These are phyloP conservation scores for Periplaneta americana DNA, from an alignment of 1,140 invertebrate genomes.

Conservation along the genomic window DNA sequence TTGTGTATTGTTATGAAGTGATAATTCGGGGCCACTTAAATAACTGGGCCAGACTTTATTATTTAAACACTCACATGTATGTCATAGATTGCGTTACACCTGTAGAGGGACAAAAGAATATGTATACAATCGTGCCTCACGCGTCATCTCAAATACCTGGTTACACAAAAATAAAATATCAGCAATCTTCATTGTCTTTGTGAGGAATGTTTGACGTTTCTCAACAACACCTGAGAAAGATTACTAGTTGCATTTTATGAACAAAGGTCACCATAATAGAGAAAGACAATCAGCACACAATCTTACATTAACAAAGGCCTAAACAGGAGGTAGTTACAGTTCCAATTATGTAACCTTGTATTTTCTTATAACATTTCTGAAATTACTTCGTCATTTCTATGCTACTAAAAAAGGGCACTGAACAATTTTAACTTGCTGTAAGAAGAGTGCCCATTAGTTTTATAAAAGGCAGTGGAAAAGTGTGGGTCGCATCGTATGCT, in stretches of 20 bases:
- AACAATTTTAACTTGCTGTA: too few relatives aligned
- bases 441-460: too few relatives aligned
- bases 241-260: not conserved
- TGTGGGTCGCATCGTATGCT: too few relatives aligned
- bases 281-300: not conserved
- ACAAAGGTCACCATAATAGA: not conserved
- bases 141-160: not conserved
- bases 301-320: not conserved
- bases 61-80: not conserved
- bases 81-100: not conserved
- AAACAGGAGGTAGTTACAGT: not conserved
- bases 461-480: too few relatives aligned
- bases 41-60: not conserved
- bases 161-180: not conserved
- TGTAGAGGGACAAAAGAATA: not conserved
- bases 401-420: too few relatives aligned
- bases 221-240: not conserved
- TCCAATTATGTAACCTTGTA: not conserved
- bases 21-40: not conserved
- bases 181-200: not conserved
- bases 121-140: not conserved
- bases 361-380: too few relatives aligned
- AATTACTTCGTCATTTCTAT: too few relatives aligned
- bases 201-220: not conserved
- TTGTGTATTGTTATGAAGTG: not conserved